Conservation (phyloP, 1,140 invertebrate genomes). For the Papilio glaucus region DNA sequence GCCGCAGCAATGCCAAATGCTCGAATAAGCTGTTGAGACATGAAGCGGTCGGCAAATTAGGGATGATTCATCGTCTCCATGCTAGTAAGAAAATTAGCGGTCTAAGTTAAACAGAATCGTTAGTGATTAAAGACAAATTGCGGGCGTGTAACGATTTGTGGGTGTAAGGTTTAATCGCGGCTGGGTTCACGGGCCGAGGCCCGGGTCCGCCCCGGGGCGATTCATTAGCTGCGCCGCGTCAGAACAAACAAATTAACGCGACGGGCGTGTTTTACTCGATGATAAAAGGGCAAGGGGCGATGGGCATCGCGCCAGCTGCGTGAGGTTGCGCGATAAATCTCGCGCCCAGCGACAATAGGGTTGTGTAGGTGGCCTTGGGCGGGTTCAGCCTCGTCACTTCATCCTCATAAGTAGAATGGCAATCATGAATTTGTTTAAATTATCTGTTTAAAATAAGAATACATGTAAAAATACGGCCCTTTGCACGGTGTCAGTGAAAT, state of each 20-base stretch:
- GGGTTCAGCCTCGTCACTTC: conserved; percentile 20
- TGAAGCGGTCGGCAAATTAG: not conserved
- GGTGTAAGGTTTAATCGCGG: conserved; percentile 71
- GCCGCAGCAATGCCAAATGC: conserved; percentile 38
- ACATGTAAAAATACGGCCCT: conserved; percentile 7
- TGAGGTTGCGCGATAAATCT: conserved; percentile 74
- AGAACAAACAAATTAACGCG: conserved; percentile 82
- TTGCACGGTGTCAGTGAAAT: conserved; percentile 33
- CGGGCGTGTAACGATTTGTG: conserved; percentile 66
- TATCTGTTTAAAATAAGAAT: not conserved
- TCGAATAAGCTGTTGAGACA: conserved; percentile 23
- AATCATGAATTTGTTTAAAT: not conserved
- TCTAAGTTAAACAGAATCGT: conserved; percentile 32
- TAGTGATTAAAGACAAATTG: conserved; percentile 75
- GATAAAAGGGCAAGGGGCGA: conserved; percentile 78
- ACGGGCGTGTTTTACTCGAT: conserved; percentile 75
- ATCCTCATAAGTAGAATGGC: not conserved
- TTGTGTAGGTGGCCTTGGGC: conserved; percentile 42
- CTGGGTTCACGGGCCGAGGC: conserved; percentile 59
- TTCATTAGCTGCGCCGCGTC: conserved; percentile 79
- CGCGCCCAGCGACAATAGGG: conserved; percentile 52
- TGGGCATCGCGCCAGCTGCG: conserved; percentile 71
- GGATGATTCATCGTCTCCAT: conserved; percentile 10
- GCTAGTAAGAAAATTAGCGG: conserved; percentile 22
- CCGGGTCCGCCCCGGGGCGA: conserved; percentile 73